Evolutionary conservation across 2,797 vertebrate species (phyloP).

Genomic region (Galaxias olidus): DNA sequence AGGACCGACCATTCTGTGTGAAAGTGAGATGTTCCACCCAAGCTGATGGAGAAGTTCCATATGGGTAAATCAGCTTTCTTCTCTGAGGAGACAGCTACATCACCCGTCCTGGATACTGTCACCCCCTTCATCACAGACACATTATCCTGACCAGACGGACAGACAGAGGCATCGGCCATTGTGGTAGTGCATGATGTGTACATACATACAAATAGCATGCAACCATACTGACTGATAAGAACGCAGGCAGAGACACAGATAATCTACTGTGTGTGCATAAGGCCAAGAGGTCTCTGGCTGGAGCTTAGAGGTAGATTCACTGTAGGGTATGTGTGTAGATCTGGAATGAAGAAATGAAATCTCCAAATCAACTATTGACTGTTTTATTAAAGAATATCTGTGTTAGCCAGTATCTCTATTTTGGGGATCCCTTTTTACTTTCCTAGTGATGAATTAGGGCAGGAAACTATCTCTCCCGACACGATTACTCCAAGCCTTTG

Average conservation of each 20-base stretch:
- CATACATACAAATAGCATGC: background rate
- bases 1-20: too few species aligned
- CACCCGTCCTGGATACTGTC: constrained; percentile 5
- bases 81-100: constrained; percentile 12
- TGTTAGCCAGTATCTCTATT: too few species aligned
- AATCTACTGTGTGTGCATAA: too few species aligned
- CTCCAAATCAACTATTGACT: background rate
- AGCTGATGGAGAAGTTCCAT: constrained; percentile 8
- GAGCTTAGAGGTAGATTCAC: too few species aligned
- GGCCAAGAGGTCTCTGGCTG: too few species aligned
- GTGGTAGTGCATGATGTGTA: constrained; percentile 9
- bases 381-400: background rate
- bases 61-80: background rate
- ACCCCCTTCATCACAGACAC: background rate
- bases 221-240: background rate
- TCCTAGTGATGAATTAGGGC: constrained; percentile 27
- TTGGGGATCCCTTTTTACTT: too few species aligned
- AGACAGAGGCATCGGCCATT: background rate
- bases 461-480: constrained; percentile 26
- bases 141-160: constrained; percentile 28
- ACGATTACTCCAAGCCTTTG: constrained; percentile 31
- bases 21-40: background rate
- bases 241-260: background rate
- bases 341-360: constrained; percentile 28
- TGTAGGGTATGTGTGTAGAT: constrained; percentile 4